These are phyloP conservation scores for Sialis lutaria DNA, from an alignment of 2,888 invertebrate genomes.

Conservation along the genomic window DNA sequence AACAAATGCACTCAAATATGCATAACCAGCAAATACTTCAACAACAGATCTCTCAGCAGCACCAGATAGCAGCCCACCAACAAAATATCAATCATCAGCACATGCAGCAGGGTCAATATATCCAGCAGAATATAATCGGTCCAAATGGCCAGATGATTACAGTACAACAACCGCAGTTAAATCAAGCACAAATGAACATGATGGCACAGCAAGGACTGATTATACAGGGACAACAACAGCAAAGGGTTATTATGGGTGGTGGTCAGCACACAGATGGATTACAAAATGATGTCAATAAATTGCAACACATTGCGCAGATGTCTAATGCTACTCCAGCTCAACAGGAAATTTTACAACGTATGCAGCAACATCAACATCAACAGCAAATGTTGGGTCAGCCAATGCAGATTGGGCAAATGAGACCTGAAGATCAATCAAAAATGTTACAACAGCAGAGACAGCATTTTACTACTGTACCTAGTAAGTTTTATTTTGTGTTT, in stretches of 20 bases:
- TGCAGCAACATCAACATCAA: slow-evolving; percentile 14
- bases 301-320: slow-evolving; percentile 20
- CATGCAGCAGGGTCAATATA: slow-evolving; percentile 10
- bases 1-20: slow-evolving; percentile 14
- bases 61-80: slow-evolving; percentile 9
- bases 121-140: slow-evolving; percentile 28
- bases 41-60: slow-evolving; percentile 12
- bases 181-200: neutral
- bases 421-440: slow-evolving; percentile 9
- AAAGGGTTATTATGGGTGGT: slow-evolving; percentile 7
- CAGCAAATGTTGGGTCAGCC: slow-evolving; percentile 5
- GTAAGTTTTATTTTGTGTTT: slow-evolving; percentile 33
- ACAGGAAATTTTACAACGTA: slow-evolving; percentile 13
- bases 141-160: slow-evolving; percentile 42
- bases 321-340: slow-evolving; percentile 21
- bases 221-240: slow-evolving; percentile 9
- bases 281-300: slow-evolving; percentile 9
- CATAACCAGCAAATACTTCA: slow-evolving; percentile 17
- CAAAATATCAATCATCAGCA: slow-evolving; percentile 9
- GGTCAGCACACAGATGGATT: neutral
- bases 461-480: slow-evolving; percentile 20
- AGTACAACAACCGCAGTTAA: slow-evolving; percentile 25
- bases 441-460: slow-evolving; percentile 16
- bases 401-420: slow-evolving; percentile 7
- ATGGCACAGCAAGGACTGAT: slow-evolving; percentile 7